phyloP scores from a whole-genome alignment of 2,113 vertebrate genomes.

The Datnioides undecimradiatus region DNA sequence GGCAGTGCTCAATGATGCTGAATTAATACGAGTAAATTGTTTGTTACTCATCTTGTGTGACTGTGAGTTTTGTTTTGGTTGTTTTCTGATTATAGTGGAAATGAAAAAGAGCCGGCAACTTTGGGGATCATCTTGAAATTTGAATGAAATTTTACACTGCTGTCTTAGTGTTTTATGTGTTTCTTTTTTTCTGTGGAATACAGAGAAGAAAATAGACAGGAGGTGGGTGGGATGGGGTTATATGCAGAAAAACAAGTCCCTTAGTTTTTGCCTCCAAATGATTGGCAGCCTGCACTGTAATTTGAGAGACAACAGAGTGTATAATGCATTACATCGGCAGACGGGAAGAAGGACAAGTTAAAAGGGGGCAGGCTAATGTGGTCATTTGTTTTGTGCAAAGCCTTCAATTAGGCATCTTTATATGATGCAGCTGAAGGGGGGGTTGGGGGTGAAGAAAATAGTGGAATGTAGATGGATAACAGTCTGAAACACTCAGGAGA shows the following conservation, averaged over 20 bases:
- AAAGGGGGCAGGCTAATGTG: slow-evolving; percentile 74
- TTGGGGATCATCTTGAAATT: slow-evolving; percentile 10
- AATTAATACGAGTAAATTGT: slow-evolving; percentile 58
- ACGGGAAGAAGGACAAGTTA: slow-evolving; percentile 67
- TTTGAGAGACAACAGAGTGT: slow-evolving; percentile 70
- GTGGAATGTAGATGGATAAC: slow-evolving; percentile 52
- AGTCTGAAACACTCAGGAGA: slow-evolving; percentile 59
- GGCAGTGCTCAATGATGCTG: slow-evolving; percentile 53
- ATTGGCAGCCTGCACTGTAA: slow-evolving; percentile 67
- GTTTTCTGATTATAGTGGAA: slow-evolving; percentile 44
- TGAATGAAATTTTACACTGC: background rate
- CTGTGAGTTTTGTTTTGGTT: slow-evolving; percentile 35
- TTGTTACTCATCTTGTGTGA: slow-evolving; percentile 48
- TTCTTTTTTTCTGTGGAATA: slow-evolving; percentile 1
- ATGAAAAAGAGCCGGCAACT: slow-evolving; percentile 14
- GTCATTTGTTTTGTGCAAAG: slow-evolving; percentile 77
- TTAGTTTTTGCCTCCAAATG: slow-evolving; percentile 47
- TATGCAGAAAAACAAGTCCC: slow-evolving; percentile 32
- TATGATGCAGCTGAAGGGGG: slow-evolving; percentile 60
- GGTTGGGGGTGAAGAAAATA: slow-evolving; percentile 48
- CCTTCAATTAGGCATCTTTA: slow-evolving; percentile 79
- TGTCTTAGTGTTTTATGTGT: background rate
- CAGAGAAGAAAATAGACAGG: slow-evolving; percentile 1
- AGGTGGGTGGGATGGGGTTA: background rate
- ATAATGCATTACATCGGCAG: slow-evolving; percentile 60